phyloP scores from a whole-genome alignment of 35 echinoderm and acorn worm species.

The Lytechinus pictus region DNA sequence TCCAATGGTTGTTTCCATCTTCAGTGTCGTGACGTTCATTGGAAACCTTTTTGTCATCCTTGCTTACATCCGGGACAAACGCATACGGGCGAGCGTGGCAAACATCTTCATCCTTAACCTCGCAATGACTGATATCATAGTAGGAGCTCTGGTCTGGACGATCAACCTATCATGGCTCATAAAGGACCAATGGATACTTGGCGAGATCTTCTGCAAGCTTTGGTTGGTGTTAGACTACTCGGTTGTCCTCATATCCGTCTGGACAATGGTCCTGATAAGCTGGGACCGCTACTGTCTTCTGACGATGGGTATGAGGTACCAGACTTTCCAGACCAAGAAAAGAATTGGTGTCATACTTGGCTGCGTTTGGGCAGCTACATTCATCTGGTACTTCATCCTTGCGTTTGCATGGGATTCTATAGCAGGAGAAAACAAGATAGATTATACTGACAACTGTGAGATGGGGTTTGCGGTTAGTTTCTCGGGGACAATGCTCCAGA shows the following conservation, averaged over 20 bases:
- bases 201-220: constrained; percentile 61
- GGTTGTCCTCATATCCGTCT: background rate
- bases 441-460: constrained; percentile 64
- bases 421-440: constrained; percentile 21
- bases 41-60: constrained; percentile 51
- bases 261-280: constrained; percentile 57
- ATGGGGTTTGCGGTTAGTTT: constrained; percentile 49
- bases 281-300: constrained; percentile 61
- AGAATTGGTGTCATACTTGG: background rate
- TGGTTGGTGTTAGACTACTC: constrained; percentile 62
- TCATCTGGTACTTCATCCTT: constrained; percentile 13
- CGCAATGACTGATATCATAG: constrained; percentile 64
- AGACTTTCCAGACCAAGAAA: constrained; percentile 49
- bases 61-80: constrained; percentile 41
- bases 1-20: constrained; percentile 7
- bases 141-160: constrained; percentile 58
- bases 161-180: constrained; percentile 60
- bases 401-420: background rate
- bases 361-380: background rate
- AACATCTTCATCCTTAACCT: constrained; percentile 67
- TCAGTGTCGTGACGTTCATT: constrained; percentile 32
- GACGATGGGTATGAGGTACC: constrained; percentile 43
- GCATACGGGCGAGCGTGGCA: constrained; percentile 37
- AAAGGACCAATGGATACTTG: constrained; percentile 50
- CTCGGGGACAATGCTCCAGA: background rate